Percentiles rank a stretch among this genome's conserved stretches.
Evolutionary conservation across 2,888 invertebrate species (phyloP).

Genomic region (Nomada flava): DNA sequence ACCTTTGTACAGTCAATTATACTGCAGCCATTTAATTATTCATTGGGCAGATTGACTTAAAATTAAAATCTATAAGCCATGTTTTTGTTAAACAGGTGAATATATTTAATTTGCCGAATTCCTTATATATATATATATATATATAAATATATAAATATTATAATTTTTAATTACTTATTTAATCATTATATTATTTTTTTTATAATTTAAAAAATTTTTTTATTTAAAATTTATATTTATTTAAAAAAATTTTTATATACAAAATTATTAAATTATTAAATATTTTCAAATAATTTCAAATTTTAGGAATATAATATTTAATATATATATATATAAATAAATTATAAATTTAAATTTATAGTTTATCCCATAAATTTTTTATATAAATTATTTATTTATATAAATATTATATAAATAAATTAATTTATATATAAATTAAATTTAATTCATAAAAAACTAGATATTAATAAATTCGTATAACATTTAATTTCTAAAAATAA

Average conservation of each 20-base stretch:
- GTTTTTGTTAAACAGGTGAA: slow-evolving; percentile 87
- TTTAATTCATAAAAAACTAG: slow-evolving; percentile 10
- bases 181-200: neutral
- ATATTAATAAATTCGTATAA: neutral
- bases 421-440: slow-evolving; percentile 2
- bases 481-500: slow-evolving; percentile 8
- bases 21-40: slow-evolving; percentile 91
- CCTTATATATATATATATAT: slow-evolving; percentile 29
- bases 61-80: slow-evolving; percentile 88
- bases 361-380: slow-evolving; percentile 12
- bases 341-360: slow-evolving; percentile 1
- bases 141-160: slow-evolving; percentile 40
- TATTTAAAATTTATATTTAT: neutral
- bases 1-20: slow-evolving; percentile 91
- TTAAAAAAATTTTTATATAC: neutral
- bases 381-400: neutral
- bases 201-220: neutral
- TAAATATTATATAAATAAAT: neutral
- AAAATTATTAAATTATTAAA: neutral
- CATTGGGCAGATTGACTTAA: slow-evolving; percentile 91
- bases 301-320: neutral
- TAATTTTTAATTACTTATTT: neutral
- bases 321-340: no score
- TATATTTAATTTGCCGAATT: slow-evolving; percentile 13
- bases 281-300: neutral